phyloP scores from a whole-genome alignment of 2,888 invertebrate species.

The Cephus runcator region DNA sequence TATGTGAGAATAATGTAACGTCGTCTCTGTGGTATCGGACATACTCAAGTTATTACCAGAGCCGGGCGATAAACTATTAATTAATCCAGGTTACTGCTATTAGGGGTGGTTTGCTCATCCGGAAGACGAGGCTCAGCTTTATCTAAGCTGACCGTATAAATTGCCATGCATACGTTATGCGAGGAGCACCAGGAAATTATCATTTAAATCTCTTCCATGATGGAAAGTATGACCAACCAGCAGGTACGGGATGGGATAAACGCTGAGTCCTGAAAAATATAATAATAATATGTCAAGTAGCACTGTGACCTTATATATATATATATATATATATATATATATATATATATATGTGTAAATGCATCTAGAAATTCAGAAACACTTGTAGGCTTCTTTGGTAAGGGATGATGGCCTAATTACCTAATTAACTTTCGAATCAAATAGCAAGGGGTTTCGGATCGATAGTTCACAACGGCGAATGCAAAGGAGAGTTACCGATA shows the following conservation, averaged over 20 bases:
- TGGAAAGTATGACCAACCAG: slow-evolving; percentile 13
- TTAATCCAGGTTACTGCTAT: not conserved
- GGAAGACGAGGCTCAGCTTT: slow-evolving; percentile 20
- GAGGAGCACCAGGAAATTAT: slow-evolving; percentile 16
- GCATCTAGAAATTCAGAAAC: not conserved
- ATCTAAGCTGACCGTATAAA: slow-evolving; percentile 17
- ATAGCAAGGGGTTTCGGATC: not conserved
- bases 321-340: not conserved
- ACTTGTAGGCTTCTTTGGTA: not conserved
- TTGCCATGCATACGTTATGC: slow-evolving; percentile 17
- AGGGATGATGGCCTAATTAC: not conserved
- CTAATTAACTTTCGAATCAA: not conserved
- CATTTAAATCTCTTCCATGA: slow-evolving; percentile 15
- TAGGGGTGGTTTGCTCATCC: slow-evolving; percentile 5
- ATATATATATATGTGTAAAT: not conserved
- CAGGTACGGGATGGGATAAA: slow-evolving; percentile 1
- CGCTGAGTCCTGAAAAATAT: not conserved
- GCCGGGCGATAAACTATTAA: not conserved
- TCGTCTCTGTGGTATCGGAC: not conserved
- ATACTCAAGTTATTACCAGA: not conserved
- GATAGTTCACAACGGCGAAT: not conserved
- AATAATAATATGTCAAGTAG: not conserved
- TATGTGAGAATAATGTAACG: not conserved
- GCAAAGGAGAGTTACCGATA: slow-evolving; percentile 7
- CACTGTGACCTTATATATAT: not conserved